A percentile compares a stretch with the other conserved stretches of the same genome.
Conservation (phyloP, 2,888 invertebrate genomes). For the Pachydiplax longipennis region DNA sequence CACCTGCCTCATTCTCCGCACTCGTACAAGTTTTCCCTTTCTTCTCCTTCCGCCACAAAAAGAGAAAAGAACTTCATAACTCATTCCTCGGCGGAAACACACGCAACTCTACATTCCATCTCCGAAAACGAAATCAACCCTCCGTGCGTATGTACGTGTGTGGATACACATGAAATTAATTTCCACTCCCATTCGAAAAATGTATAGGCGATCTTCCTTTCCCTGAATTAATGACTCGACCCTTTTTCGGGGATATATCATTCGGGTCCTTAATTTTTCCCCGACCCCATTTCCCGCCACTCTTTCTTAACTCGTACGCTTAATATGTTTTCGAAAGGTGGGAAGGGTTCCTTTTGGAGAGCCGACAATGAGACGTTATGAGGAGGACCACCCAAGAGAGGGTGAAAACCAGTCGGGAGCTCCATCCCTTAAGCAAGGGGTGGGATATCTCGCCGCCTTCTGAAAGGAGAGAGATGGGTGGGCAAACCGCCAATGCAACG, state of each 20-base stretch:
- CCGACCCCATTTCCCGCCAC: background rate
- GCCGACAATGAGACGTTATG: conserved; percentile 5
- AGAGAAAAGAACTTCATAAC: too few relatives aligned
- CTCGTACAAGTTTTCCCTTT: background rate
- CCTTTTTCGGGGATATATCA: background rate
- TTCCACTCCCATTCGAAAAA: background rate
- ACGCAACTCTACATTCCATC: background rate
- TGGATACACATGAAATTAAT: background rate
- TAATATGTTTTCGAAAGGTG: background rate
- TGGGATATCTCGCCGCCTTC: background rate
- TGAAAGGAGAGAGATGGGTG: background rate
- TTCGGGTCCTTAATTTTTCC: background rate
- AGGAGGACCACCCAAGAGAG: conserved; percentile 18
- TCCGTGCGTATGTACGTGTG: background rate
- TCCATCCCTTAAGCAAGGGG: background rate
- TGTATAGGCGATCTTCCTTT: background rate
- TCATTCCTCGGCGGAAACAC: background rate
- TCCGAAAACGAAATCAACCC: background rate
- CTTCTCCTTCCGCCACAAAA: too few relatives aligned
- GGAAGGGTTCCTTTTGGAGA: background rate
- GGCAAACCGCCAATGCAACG: background rate
- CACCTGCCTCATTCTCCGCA: background rate
- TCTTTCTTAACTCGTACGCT: background rate
- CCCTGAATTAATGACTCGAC: background rate
- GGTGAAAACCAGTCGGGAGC: conserved; percentile 4